Evolutionary conservation across 2,113 vertebrate genomes (phyloP), one percentile per base, ranked within the genome.

Genomic region (Heptranchias perlo): DNA sequence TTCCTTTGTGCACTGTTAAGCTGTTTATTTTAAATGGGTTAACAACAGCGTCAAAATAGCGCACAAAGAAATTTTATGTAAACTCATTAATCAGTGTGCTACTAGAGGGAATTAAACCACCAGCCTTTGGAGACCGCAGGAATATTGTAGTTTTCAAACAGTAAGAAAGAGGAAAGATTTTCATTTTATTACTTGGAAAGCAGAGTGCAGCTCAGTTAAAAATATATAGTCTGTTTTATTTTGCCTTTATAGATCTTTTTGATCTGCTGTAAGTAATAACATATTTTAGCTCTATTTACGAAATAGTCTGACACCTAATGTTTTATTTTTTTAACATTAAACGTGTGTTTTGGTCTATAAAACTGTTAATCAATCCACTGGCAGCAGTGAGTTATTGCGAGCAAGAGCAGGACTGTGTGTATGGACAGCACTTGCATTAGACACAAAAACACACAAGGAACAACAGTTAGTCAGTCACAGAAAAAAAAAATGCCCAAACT

Each of bases 391-490:
- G 91, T 97, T 96, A 95, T 35, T 35, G 95, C 54, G 18, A 87
- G 93, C 7, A 44, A 69, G 96, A 96, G 96, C 96, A 93, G 96
- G 96, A 96, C 97, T 96, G 96, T 97, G 97, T 96, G 96, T 96
- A 96, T 96, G 58, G 96, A 97, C 97, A 98, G 96, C 96, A 94
- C 93, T 96, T 97, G 97, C 95, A 96, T 94, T 65, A 95, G 89
- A 89, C 96, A 69, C 64, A 95, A 73, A 52, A 44, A 92, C 96
- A 96, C 96, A 96, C 96, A 96, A 97, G 96, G 67, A 96, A 96
- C 65, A 39, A 96, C 96, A 96, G 96, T 97, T 97, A 97, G 96
- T 94, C 67, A 3, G 69, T 96, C 97, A 96, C 44, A 3, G 95
- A 97, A 47, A 91, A 61, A 73, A 35, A 95, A 69, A 69, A 28